A percentile compares a stretch with the other conserved stretches of the same genome.
Conservation (phyloP, 2,888 invertebrate genomes). For the Euclidia mi region DNA sequence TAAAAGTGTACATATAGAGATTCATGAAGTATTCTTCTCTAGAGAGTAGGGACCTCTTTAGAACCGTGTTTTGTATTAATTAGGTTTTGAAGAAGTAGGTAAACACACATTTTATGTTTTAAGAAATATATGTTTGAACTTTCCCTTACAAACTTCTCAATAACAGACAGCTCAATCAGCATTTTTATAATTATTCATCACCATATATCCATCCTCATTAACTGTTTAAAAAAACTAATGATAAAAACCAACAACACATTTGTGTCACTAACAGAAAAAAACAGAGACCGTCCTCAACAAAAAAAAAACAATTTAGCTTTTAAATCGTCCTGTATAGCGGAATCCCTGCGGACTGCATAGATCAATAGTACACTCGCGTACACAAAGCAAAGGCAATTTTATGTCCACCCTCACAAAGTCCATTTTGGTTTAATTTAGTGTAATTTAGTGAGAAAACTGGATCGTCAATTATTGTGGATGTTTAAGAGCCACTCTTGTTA, state of each 20-base stretch:
- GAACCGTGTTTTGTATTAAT: no score
- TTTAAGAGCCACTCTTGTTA: conserved; percentile 62
- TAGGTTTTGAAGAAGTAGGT: no score
- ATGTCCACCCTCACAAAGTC: conserved; percentile 39
- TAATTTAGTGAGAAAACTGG: conserved; percentile 58
- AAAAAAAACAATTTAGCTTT: conserved; percentile 48
- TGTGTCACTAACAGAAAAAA: conserved; percentile 13
- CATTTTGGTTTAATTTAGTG: conserved; percentile 44
- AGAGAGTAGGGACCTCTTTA: no score
- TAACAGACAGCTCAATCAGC: no score
- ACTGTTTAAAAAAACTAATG: no score
- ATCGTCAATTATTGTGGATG: conserved; percentile 74
- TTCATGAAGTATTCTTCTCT: no score
- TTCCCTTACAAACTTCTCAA: no score
- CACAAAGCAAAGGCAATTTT: conserved; percentile 52
- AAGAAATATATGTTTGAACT: no score
- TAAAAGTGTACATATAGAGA: no score
- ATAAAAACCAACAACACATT: background rate
- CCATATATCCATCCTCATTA: no score
- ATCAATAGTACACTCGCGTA: conserved; percentile 59
- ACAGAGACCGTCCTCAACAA: background rate
- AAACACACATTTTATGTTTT: no score
- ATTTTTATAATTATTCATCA: no score
- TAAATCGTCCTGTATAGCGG: conserved; percentile 67
- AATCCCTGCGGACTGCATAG: conserved; percentile 66